A percentile compares a stretch with the other conserved stretches of the same genome.
phyloP scores from a whole-genome alignment of 2,113 vertebrate genomes.

The Tyto alba region DNA sequence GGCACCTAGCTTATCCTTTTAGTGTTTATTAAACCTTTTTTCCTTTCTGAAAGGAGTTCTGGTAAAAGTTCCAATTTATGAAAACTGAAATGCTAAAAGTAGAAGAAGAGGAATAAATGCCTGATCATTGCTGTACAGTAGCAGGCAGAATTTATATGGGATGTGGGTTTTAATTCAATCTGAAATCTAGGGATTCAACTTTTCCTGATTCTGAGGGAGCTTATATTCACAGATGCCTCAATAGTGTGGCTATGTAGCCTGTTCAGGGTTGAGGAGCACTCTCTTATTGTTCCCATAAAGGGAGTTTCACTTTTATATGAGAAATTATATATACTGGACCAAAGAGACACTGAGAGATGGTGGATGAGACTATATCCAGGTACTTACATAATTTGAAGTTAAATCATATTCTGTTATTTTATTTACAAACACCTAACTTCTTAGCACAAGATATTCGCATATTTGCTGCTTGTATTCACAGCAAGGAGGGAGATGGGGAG shows the following conservation, averaged over 20 bases:
- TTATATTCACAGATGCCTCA: background rate
- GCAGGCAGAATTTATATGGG: background rate
- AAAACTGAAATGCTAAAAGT: background rate
- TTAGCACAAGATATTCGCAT: background rate
- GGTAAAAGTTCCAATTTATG: rapidly evolving
- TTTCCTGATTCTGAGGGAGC: background rate
- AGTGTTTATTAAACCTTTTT: background rate
- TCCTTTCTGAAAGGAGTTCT: background rate
- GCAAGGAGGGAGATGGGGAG: background rate
- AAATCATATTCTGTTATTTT: background rate
- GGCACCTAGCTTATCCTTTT: background rate
- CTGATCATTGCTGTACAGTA: background rate
- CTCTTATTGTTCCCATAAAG: background rate
- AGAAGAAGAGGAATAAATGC: background rate
- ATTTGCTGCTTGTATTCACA: background rate
- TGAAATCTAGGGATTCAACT: background rate
- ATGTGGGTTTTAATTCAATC: background rate
- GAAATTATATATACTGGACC: background rate
- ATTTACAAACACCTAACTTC: background rate
- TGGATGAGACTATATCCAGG: background rate
- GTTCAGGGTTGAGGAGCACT: background rate
- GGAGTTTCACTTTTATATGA: background rate
- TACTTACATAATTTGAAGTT: background rate
- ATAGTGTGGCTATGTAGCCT: background rate
- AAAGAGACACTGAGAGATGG: background rate